Evolutionary conservation across 2,797 vertebrate genomes (phyloP).

Genomic region (Tadarida brasiliensis): DNA sequence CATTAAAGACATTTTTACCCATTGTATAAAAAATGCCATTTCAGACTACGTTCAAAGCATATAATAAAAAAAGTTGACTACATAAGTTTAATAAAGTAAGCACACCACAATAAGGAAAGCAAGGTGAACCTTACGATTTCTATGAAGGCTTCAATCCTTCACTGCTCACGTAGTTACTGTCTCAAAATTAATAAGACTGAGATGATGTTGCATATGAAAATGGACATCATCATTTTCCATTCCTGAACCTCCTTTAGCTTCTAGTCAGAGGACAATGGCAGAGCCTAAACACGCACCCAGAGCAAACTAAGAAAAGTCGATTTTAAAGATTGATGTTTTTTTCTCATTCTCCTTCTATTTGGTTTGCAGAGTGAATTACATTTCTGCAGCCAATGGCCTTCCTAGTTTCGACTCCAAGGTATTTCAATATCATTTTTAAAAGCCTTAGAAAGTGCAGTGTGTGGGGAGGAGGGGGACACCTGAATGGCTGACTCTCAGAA

Average conservation of each 20-base stretch:
- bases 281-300: background rate
- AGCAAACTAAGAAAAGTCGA: background rate
- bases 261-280: background rate
- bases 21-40: background rate
- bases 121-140: background rate
- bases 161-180: background rate
- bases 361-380: background rate
- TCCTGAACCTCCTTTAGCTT: background rate
- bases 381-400: background rate
- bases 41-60: background rate
- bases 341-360: background rate
- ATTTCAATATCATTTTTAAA: background rate
- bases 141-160: background rate
- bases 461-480: background rate
- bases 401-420: background rate
- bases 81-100: background rate
- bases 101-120: background rate
- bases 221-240: background rate
- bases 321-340: background rate
- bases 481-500: background rate
- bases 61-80: background rate
- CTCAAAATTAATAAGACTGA: background rate
- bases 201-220: background rate
- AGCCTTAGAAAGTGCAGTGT: background rate
- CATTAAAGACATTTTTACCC: background rate